Evolutionary conservation across 2,113 vertebrate species (phyloP).

Genomic region (Microcebus griseorufus): DNA sequence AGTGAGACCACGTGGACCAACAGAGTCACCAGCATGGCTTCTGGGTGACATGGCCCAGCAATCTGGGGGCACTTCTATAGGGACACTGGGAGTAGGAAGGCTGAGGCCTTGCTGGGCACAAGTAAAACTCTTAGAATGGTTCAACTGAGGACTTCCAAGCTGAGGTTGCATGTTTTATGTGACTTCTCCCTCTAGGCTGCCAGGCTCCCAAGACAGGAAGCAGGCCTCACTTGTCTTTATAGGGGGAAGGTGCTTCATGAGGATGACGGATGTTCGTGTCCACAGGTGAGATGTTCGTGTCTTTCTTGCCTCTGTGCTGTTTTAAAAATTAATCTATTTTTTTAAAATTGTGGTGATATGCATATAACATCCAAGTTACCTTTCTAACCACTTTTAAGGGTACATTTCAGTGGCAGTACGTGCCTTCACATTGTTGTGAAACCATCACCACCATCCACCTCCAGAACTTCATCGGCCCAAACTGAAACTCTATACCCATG

Average conservation of each 20-base stretch:
- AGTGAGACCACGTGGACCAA: accelerated
- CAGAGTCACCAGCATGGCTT: not conserved
- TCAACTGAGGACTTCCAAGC: not conserved
- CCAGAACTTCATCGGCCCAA: not conserved
- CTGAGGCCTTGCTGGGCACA: too few relatives aligned
- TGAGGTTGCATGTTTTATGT: too few relatives aligned
- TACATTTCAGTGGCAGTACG: not conserved
- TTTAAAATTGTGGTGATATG: not conserved
- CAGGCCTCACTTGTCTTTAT: not conserved
- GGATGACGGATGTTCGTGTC: not conserved
- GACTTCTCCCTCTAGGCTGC: not conserved
- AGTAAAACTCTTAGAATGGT: not conserved
- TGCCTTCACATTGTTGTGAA: not conserved
- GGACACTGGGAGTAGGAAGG: not conserved
- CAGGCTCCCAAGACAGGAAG: not conserved
- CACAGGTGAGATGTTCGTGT: not conserved
- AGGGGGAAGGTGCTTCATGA: not conserved
- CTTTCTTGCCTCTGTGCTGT: not conserved
- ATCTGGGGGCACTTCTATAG: not conserved
- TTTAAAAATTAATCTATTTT: not conserved
- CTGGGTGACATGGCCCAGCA: too few relatives aligned
- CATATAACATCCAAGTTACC: not conserved
- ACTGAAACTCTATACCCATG: not conserved
- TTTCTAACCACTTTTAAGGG: not conserved
- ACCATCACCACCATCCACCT: not conserved